These are phyloP conservation scores for Daubentonia madagascariensis DNA, from an alignment of 2,113 vertebrate species.

Conservation along the genomic window DNA sequence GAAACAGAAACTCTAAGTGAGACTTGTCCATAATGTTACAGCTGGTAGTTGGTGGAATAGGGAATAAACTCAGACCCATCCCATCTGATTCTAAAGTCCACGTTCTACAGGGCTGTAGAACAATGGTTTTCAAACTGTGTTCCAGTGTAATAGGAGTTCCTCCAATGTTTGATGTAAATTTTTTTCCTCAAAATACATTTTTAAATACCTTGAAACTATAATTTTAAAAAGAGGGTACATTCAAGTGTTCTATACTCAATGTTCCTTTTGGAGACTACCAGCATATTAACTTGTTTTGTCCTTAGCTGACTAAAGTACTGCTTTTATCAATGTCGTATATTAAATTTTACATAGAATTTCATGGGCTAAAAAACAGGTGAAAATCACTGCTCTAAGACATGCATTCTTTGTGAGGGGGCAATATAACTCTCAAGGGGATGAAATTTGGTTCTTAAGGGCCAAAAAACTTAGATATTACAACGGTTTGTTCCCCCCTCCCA, in stretches of 20 bases:
- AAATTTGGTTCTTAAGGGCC: background rate
- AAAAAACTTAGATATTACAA: background rate
- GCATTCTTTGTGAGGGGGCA: background rate
- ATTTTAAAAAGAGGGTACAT: background rate
- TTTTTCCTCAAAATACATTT: background rate
- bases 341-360: slow-evolving; percentile 25
- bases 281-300: background rate
- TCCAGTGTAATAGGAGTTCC: background rate
- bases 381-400: background rate
- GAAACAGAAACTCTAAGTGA: background rate
- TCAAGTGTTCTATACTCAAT: background rate
- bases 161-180: background rate
- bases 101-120: background rate
- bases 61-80: background rate
- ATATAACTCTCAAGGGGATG: background rate
- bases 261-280: background rate
- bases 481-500: background rate
- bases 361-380: background rate
- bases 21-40: background rate
- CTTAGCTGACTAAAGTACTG: background rate
- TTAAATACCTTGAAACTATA: background rate
- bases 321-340: background rate
- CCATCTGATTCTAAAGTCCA: background rate
- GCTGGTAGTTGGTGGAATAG: background rate
- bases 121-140: background rate